These are phyloP conservation scores for Mizuhopecten yessoensis DNA, from an alignment of 1,140 invertebrate species.

Conservation along the genomic window DNA sequence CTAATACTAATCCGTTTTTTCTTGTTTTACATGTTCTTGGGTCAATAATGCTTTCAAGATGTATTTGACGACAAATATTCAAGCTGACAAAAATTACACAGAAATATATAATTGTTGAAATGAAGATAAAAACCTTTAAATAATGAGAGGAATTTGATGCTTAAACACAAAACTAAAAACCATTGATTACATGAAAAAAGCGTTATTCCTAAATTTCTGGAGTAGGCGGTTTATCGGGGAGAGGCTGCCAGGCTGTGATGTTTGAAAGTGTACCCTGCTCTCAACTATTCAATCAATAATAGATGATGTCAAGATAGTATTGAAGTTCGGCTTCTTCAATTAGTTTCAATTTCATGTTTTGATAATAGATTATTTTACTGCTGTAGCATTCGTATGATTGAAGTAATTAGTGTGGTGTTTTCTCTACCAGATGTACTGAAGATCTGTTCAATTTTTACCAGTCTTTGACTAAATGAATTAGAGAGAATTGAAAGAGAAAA, in stretches of 20 bases:
- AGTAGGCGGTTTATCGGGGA: not conserved
- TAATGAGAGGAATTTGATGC: not conserved
- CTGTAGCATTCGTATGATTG: not conserved
- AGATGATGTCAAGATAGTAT: not conserved
- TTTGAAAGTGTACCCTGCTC: conserved; percentile 38
- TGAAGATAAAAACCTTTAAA: not conserved
- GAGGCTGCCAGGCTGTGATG: not conserved
- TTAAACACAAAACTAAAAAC: not conserved
- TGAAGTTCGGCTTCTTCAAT: not conserved
- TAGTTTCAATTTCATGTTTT: conserved; percentile 26
- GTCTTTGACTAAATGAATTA: not conserved
- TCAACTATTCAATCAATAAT: not conserved
- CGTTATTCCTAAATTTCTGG: not conserved
- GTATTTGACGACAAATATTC: not conserved
- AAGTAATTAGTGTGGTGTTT: not conserved
- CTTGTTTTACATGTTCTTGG: not conserved
- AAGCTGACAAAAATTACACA: not conserved
- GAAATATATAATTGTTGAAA: not conserved
- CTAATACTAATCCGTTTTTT: not conserved
- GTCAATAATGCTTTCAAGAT: too few species aligned
- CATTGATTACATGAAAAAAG: not conserved
- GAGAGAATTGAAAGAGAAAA: not conserved
- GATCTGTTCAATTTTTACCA: not conserved
- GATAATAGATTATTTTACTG: not conserved
- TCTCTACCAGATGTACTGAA: not conserved